A percentile compares a stretch with the other conserved stretches of the same genome.
Evolutionary conservation across 1,140 invertebrate species (phyloP).

Genomic region (Periplaneta americana): DNA sequence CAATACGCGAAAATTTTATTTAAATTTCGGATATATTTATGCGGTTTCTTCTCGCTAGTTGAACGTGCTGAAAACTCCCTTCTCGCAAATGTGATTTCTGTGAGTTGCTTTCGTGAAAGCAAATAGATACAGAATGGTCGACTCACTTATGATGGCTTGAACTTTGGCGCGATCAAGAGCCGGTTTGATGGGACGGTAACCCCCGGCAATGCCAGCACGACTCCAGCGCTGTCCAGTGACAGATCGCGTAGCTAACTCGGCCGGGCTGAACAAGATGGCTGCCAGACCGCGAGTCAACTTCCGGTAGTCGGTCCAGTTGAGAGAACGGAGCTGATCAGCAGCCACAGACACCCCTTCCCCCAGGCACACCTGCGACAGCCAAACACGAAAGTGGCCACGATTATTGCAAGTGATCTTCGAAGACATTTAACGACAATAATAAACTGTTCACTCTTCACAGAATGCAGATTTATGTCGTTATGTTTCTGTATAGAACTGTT

Average conservation of each 20-base stretch:
- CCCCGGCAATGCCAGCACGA: constrained; percentile 50
- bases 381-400: too few species aligned
- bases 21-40: too few species aligned
- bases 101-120: too few species aligned
- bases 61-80: too few species aligned
- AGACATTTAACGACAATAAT: too few species aligned
- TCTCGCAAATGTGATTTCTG: too few species aligned
- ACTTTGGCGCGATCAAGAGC: constrained; percentile 63
- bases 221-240: constrained; percentile 70
- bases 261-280: constrained; percentile 65
- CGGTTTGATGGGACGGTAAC: constrained; percentile 61
- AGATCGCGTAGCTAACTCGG: constrained; percentile 64
- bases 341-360: constrained; percentile 64
- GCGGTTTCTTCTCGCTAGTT: too few species aligned
- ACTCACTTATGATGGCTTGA: constrained; percentile 64
- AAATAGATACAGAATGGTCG: background rate
- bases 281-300: constrained; percentile 64
- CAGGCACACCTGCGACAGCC: constrained; percentile 52
- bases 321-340: constrained; percentile 59
- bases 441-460: too few species aligned
- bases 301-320: constrained; percentile 67
- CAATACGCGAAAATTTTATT: too few species aligned
- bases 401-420: too few species aligned
- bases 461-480: too few species aligned
- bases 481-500: too few species aligned